phyloP scores from a whole-genome alignment of 1,140 invertebrate species.

The Holotrichia oblita region DNA sequence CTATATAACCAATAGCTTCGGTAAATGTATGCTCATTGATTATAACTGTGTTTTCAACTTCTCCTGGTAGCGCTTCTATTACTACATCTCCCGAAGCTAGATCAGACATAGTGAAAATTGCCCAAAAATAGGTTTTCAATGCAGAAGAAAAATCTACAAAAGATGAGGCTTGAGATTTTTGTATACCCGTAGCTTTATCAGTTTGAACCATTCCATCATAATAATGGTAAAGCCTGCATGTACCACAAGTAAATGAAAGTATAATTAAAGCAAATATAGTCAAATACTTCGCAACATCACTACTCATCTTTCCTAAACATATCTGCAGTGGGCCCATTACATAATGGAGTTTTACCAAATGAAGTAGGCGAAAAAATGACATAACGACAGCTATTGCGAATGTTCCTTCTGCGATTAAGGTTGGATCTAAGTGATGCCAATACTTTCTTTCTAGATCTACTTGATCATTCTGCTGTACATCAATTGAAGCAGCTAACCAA shows the following conservation, averaged over 20 bases:
- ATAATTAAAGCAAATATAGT: conserved; percentile 67
- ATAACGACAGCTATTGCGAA: conserved; percentile 79
- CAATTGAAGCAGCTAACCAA: conserved; percentile 63
- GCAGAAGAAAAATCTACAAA: conserved; percentile 68
- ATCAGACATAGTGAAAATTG: conserved; percentile 76
- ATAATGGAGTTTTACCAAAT: conserved; percentile 68
- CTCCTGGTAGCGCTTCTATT: conserved; percentile 67
- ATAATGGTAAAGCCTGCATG: conserved; percentile 66
- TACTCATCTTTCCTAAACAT: conserved; percentile 69
- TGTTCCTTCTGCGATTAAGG: conserved; percentile 75
- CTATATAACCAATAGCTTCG: conserved; percentile 70
- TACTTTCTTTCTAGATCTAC: conserved; percentile 68
- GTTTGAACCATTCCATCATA: conserved; percentile 70
- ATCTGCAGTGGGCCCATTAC: conserved; percentile 71
- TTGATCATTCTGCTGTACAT: conserved; percentile 61
- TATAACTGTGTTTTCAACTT: conserved; percentile 60
- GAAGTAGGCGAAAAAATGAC: conserved; percentile 69
- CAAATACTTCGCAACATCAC: conserved; percentile 67
- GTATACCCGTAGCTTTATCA: conserved; percentile 61
- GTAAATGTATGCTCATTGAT: conserved; percentile 69
- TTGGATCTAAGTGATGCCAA: conserved; percentile 77
- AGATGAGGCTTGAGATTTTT: conserved; percentile 61
- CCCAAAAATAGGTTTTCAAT: conserved; percentile 79
- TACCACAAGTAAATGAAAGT: conserved; percentile 64
- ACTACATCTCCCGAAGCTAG: conserved; percentile 72